phyloP scores from a whole-genome alignment of 1,140 invertebrate species.

The Leptopilina clavipes region DNA sequence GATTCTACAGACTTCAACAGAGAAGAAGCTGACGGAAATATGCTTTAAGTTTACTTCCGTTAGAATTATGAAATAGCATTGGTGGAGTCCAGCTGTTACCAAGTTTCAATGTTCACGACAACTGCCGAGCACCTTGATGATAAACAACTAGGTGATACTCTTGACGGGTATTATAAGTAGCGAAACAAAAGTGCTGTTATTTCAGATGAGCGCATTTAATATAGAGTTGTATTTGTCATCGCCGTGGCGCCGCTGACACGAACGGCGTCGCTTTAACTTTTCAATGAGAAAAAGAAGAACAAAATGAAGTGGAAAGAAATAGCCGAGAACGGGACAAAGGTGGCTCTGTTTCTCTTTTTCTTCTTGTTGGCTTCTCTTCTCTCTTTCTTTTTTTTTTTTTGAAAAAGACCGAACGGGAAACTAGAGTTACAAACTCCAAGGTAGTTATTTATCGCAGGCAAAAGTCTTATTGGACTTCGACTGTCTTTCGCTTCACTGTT shows the following conservation, averaged over 20 bases:
- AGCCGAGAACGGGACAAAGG: conserved; percentile 12
- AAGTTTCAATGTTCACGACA: conserved; percentile 18
- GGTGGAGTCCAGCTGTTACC: conserved; percentile 24
- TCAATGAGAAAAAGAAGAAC: conserved; percentile 14
- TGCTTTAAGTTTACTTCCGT: conserved; percentile 8
- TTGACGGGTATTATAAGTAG: conserved; percentile 16
- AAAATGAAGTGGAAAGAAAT: conserved; percentile 3
- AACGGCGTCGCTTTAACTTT: conserved; percentile 27
- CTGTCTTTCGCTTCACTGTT: conserved; percentile 26
- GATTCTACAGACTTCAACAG: background rate
- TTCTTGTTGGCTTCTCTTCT: too few relatives aligned
- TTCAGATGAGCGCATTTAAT: conserved; percentile 35
- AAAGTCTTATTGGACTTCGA: conserved; percentile 34
- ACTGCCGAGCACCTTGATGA: conserved; percentile 9
- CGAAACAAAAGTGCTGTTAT: conserved; percentile 27
- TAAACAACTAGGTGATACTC: conserved; percentile 32
- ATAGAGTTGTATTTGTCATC: conserved; percentile 34
- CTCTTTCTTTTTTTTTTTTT: background rate
- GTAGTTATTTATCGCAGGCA: conserved; percentile 27
- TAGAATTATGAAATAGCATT: conserved; percentile 27
- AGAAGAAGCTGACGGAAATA: conserved; percentile 10
- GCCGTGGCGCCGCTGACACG: conserved; percentile 7
- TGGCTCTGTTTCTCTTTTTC: background rate
- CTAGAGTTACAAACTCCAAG: conserved; percentile 21
- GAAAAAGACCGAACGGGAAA: background rate